Conservation (phyloP, 2,888 invertebrate genomes). For the Hoplodrina blanda region DNA sequence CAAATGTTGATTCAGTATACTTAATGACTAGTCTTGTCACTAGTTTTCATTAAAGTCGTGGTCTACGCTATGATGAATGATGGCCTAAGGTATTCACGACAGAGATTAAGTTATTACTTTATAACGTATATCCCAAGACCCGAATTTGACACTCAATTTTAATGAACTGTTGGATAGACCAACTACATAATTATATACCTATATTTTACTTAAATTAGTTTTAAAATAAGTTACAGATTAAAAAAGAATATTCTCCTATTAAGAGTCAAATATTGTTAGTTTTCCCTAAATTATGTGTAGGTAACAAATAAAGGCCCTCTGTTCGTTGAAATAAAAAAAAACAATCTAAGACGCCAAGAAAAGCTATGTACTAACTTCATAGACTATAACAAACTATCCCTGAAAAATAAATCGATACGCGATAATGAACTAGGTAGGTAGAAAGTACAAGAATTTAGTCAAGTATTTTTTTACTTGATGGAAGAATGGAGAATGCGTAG, state of each 20-base stretch:
- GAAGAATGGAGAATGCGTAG: constrained; percentile 52
- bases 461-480: constrained; percentile 44
- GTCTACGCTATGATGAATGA: constrained; percentile 28
- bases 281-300: constrained; percentile 12
- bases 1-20: constrained; percentile 34
- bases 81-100: constrained; percentile 14
- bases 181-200: not conserved
- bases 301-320: constrained; percentile 31
- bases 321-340: constrained; percentile 35
- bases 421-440: constrained; percentile 38
- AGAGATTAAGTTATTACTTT: constrained; percentile 25
- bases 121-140: constrained; percentile 13
- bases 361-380: constrained; percentile 32
- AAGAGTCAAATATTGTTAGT: too few relatives aligned
- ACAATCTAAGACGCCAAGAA: constrained; percentile 21
- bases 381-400: constrained; percentile 22
- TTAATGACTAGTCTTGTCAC: constrained; percentile 34
- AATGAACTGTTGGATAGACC: constrained; percentile 1
- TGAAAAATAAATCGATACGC: constrained; percentile 44
- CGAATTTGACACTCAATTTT: constrained; percentile 15
- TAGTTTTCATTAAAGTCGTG: constrained; percentile 25
- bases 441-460: constrained; percentile 24
- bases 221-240: too few relatives aligned
- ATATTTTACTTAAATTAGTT: not conserved
- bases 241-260: not conserved